Evolutionary conservation across 2,113 vertebrate genomes (phyloP), one percentile per base, ranked within the genome.

Genomic region (Manacus vitellinus): DNA sequence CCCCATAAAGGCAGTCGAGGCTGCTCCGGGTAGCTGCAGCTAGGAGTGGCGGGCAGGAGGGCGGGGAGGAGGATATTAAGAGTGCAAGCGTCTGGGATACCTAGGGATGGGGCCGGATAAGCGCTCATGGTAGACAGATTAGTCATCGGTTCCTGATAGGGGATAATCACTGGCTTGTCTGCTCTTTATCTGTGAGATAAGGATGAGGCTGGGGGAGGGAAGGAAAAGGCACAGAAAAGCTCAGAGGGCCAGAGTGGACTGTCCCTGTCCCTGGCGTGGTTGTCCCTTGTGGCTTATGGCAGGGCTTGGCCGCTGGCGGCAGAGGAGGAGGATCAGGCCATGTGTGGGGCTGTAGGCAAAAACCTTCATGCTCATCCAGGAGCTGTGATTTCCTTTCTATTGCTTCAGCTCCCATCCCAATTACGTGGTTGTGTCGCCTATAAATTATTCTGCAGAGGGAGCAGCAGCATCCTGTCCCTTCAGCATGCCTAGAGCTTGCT

Each of bases 81-180:
- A 87, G 95, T 27, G 18, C 7, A 20, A 76, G 62, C 8, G 12
- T 91, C 94, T 96, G 78, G 47, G 89, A 70, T 92, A 70, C 85
- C 67, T 76, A 8, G 76, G 0, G 46, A 74, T 90, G 90, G 75
- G 70, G 33, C 55, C 0, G 19, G 90, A 90, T 95, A 92, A 96
- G 59, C 7, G 0, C 68, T 84, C 2, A 1, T 88, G 94, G 94
- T 90, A 95, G 89, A 96, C 95, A 92, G 94, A 95, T 95, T 90
- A 96, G 93, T 94, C 94, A 93, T 92, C 2, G 72, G 92, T 95
- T 95, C 95, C 88, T 92, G 94, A 93, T 95, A 95, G 58, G 65
- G 94, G 92, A 96, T 96, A 96, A 96, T 97, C 93, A 2, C 85
- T 74, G 33, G 78, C 94, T 96, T 95, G 95, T 95, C 94, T 96